These are phyloP conservation scores for Champsocephalus esox DNA, from an alignment of 2,797 vertebrate species.

Conservation along the genomic window DNA sequence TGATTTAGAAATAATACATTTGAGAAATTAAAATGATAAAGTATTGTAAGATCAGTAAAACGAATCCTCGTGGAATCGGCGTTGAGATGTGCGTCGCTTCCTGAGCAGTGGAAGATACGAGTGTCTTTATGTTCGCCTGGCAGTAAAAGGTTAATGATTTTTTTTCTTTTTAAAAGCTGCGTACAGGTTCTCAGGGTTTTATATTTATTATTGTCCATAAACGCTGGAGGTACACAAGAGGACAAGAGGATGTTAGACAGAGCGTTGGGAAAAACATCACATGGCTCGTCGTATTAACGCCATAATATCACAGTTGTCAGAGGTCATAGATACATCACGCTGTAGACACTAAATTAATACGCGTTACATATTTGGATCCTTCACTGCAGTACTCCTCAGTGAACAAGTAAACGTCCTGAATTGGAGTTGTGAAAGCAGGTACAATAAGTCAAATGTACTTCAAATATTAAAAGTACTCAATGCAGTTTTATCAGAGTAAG, in stretches of 20 bases:
- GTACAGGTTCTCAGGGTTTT: constrained; percentile 59
- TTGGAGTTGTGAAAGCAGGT: too few relatives aligned
- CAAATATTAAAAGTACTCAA: too few relatives aligned
- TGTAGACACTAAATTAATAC: not conserved
- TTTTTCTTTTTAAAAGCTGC: constrained; percentile 35
- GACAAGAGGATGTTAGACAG: not conserved
- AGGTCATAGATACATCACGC: not conserved
- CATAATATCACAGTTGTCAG: not conserved
- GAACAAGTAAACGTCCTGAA: too few relatives aligned
- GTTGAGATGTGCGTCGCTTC: not conserved
- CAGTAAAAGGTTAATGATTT: constrained; percentile 65
- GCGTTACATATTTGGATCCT: too few relatives aligned
- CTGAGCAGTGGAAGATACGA: not conserved
- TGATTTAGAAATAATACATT: too few relatives aligned
- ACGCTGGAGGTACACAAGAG: constrained; percentile 19
- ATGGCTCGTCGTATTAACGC: not conserved
- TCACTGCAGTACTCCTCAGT: too few relatives aligned
- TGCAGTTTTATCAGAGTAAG: too few relatives aligned
- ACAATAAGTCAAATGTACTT: too few relatives aligned
- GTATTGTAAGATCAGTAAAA: too few relatives aligned
- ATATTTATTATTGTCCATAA: constrained; percentile 39
- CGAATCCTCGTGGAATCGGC: too few relatives aligned
- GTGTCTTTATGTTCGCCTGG: constrained; percentile 6
- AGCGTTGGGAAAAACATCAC: constrained; percentile 11
- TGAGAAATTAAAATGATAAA: too few relatives aligned